These are phyloP conservation scores for Pyralis farinalis DNA, from an alignment of 2,888 invertebrate species.

Conservation along the genomic window DNA sequence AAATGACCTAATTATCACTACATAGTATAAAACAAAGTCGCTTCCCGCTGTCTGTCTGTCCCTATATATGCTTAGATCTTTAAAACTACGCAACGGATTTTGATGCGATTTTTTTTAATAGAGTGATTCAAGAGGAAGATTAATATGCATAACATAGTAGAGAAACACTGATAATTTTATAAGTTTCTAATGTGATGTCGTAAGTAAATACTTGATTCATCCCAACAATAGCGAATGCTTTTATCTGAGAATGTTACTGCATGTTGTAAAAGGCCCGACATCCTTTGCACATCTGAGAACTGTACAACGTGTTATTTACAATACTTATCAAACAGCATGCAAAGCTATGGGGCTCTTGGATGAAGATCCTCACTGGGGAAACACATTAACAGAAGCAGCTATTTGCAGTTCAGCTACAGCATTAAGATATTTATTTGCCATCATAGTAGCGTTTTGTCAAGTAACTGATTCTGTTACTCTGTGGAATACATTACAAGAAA, in stretches of 20 bases:
- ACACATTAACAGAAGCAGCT: slow-evolving; percentile 21
- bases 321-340: slow-evolving; percentile 28
- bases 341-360: slow-evolving; percentile 28
- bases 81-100: too few relatives aligned
- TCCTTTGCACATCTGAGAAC: slow-evolving; percentile 18
- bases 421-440: slow-evolving; percentile 17
- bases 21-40: too few relatives aligned
- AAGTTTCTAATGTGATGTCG: too few relatives aligned
- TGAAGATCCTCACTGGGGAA: slow-evolving; percentile 28
- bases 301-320: slow-evolving; percentile 14
- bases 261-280: slow-evolving; percentile 22
- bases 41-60: too few relatives aligned
- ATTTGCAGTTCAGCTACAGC: slow-evolving; percentile 14
- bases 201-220: slow-evolving; percentile 25
- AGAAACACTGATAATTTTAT: too few relatives aligned
- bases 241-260: slow-evolving; percentile 21
- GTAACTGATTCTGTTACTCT: slow-evolving; percentile 18
- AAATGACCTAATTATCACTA: too few relatives aligned
- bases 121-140: too few relatives aligned
- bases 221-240: slow-evolving; percentile 24
- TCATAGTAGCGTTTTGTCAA: slow-evolving; percentile 14
- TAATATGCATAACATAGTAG: too few relatives aligned
- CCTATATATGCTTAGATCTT: too few relatives aligned
- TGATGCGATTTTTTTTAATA: too few relatives aligned
- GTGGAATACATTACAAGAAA: slow-evolving; percentile 18